A percentile compares a stretch with the other conserved stretches of the same genome.
Evolutionary conservation across 2,113 vertebrate species (phyloP).

Genomic region (Oreotrochilus melanogaster): DNA sequence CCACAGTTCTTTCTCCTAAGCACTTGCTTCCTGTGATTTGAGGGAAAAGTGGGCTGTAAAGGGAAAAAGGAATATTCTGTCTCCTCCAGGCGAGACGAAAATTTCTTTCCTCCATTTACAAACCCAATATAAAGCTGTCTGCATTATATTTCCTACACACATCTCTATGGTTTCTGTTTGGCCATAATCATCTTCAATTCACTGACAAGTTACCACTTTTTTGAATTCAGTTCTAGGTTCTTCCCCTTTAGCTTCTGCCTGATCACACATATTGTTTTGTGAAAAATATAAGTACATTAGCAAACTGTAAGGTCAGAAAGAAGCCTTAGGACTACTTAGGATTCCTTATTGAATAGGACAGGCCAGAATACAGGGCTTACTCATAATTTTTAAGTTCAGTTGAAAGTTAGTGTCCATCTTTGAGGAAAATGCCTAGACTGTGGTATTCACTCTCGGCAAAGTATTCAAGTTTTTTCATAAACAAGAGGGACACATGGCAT

Average conservation of each 20-base stretch:
- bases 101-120: background rate
- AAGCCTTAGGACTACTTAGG: background rate
- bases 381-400: background rate
- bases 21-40: background rate
- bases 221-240: background rate
- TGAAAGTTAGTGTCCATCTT: background rate
- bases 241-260: background rate
- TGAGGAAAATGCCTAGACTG: rapidly evolving
- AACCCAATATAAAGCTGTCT: background rate
- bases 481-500: background rate
- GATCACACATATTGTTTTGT: background rate
- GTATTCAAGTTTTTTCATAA: background rate
- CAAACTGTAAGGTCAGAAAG: background rate
- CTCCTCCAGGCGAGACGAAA: background rate
- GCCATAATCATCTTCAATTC: background rate
- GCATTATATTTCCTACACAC: background rate
- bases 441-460: background rate
- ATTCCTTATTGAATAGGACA: background rate
- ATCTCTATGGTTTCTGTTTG: background rate
- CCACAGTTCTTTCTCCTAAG: background rate
- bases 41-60: background rate
- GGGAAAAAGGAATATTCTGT: background rate
- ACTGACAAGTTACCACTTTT: background rate
- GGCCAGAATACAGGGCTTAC: background rate
- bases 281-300: background rate